Base-by-base conservation (phyloP, 2,797 vertebrate genomes). In the Emys orbicularis region DNA sequence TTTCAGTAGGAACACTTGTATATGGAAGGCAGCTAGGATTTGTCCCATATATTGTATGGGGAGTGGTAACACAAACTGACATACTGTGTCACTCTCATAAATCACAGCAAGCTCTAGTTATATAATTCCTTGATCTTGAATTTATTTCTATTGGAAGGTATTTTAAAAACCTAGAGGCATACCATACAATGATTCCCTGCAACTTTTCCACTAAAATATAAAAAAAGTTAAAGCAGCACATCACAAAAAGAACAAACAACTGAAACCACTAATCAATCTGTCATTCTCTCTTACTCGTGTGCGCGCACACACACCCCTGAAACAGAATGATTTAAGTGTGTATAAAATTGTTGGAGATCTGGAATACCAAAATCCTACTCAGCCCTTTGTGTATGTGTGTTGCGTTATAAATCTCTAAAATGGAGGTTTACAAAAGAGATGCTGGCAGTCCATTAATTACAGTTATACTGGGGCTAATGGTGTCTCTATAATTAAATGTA, bases 401-500 rank as follows among this genome's bases (percentile, higher is more conserved):
- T 56, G 61, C 12, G 50, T 41, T 92, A 82, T 86, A 92, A 65
- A 92, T 61, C 85, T 57, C 54, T 89, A 79, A 92, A 92, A 86
- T 79, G 56, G 72, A 89, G 49, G 54, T n/a, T 89, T 82, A 57
- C 31, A 84, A 68, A 79, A 77, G 44, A 77, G 79, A 88, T 86
- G 49, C 54, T 89, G 87, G 79, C 54, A 86, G 76, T 89, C 79
- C 79, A 89, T 92, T 92, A 82, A 92, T 89, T 92, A 86, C 57
- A 89, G 68, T 76, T 65, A 72, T 86, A 77, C 83, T 82, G 85
- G 41, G 50, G 49, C 91, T 89, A 85, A 77, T 88, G 37, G 86
- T 81, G 44, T 82, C 41, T 82, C 72, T 90, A 83, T 90, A 87
- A 93, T 93, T 90, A 90, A 83, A 84, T 87, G 61, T 84, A 93